Base-by-base conservation (phyloP, 2,888 invertebrate species). In the Dynastes tityus region DNA sequence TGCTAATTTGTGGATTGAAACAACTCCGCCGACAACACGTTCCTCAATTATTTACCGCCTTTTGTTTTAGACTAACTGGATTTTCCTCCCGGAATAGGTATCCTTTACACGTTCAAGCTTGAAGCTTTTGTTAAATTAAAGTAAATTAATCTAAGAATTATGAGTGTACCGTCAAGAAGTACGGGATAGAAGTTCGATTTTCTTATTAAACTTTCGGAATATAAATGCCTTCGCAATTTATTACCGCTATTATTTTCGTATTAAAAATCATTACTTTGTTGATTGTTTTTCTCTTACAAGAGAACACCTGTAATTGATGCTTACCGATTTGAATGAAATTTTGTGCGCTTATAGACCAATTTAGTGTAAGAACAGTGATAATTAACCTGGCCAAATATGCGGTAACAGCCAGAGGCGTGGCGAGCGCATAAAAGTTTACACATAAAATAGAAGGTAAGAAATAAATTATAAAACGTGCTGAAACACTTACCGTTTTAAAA, bases 11-110 rank as follows among this genome's bases (percentile, higher is more conserved):
- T 81, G 85, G 84, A 84, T 85, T 84, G 82, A 82, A 84, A 83
- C 82, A 80, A 81, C 81, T 82, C 81, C 82, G 73, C 82, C 82
- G 82, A 82, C 84, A 83, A 84, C 85, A 83, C 84, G 84, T 85
- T 84, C 85, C 84, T 84, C 84, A 86, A 87, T 87, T 86, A 87
- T 86, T 86, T 86, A 86, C 85, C 84, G 82, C 82, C 86, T 86
- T 86, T 87, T 87, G 86, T 86, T 85, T 85, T 83, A 83, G 84
- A 84, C 85, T 86, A 86, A 86, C 86, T 85, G 83, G 84, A 84
- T 85, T 86, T 85, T 71, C 63, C 51, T 64, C 27, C 13, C 45
- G 63, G 80, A 83, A 82, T 81, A 74, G 83, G 85, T 84, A 85
- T 85, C 85, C 85, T 83, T 83, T 83, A 84, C 86, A 86, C 85